Conservation (phyloP, 2,888 invertebrate species). For the Lordiphosa andalusiaca region DNA sequence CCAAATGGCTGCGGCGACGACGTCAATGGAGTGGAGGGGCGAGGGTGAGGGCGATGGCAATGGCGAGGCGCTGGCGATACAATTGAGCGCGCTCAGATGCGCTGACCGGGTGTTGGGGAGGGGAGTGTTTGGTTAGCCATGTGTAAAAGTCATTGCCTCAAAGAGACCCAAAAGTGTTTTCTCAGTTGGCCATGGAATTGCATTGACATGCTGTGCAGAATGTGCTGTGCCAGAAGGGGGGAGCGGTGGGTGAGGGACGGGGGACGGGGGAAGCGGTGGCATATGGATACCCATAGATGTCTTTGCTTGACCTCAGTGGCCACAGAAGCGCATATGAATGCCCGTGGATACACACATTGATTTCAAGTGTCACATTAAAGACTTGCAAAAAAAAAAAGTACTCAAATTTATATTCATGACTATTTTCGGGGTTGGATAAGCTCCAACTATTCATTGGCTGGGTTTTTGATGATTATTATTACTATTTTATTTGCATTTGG, state of each 20-base stretch:
- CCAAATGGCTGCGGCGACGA: constrained; percentile 9
- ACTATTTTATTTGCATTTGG: too few species aligned
- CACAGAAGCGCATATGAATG: too few species aligned
- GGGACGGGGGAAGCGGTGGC: constrained; percentile 4
- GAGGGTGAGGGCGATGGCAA: too few species aligned
- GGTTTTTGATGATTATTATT: too few species aligned
- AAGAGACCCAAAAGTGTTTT: constrained; percentile 50
- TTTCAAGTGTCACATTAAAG: too few species aligned
- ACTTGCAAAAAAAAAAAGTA: not conserved
- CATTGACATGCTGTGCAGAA: constrained; percentile 31
- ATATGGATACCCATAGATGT: constrained; percentile 29
- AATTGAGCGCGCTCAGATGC: constrained; percentile 58
- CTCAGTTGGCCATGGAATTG: constrained; percentile 56
- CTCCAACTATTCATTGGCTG: too few species aligned
- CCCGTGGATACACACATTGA: too few species aligned
- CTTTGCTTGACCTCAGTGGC: not conserved
- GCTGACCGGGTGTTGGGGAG: constrained; percentile 25
- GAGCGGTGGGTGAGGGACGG: too few species aligned
- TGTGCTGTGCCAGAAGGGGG: not conserved
- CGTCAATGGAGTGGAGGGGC: not conserved
- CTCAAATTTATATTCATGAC: constrained; percentile 11
- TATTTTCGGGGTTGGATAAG: too few species aligned
- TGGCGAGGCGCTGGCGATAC: constrained; percentile 51
- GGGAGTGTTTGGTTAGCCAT: constrained; percentile 60
- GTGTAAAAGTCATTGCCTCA: constrained; percentile 71